Percentiles rank a stretch among this genome's conserved stretches.
phyloP scores from a whole-genome alignment of 2,113 vertebrate species.

The Riparia riparia region DNA sequence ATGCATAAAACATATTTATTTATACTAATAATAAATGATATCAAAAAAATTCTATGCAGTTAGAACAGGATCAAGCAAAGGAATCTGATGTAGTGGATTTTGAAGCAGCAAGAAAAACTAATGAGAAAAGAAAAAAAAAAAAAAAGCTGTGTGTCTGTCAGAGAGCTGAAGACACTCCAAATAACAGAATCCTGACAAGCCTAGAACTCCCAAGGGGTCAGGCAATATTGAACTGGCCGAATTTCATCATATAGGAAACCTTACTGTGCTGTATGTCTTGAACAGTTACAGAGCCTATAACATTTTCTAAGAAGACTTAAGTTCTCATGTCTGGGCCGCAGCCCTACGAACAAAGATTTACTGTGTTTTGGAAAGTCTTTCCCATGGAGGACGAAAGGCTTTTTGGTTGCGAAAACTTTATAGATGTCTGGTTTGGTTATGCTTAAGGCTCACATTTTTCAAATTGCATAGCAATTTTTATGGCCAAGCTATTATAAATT shows the following conservation, averaged over 20 bases:
- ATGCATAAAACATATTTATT: background rate
- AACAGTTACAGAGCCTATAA: background rate
- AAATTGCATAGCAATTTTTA: conserved; percentile 41
- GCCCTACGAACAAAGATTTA: background rate
- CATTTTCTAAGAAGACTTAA: background rate
- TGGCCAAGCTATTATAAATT: background rate
- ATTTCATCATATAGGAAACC: background rate
- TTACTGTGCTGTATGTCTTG: background rate
- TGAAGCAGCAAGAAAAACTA: background rate
- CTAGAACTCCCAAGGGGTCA: background rate
- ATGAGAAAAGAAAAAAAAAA: background rate
- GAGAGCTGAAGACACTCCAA: background rate
- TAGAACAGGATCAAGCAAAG: background rate
- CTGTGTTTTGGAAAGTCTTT: conserved; percentile 15
- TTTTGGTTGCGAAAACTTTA: background rate
- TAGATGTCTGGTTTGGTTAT: background rate
- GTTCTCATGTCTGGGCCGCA: background rate
- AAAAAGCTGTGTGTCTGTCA: background rate
- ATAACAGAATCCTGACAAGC: background rate
- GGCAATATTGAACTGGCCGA: background rate
- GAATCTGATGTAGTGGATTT: background rate
- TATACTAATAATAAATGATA: background rate
- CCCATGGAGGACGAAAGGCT: background rate
- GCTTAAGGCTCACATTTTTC: background rate
- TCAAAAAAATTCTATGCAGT: background rate